phyloP scores from a whole-genome alignment of 2,113 vertebrate species.

The Elephas maximus region DNA sequence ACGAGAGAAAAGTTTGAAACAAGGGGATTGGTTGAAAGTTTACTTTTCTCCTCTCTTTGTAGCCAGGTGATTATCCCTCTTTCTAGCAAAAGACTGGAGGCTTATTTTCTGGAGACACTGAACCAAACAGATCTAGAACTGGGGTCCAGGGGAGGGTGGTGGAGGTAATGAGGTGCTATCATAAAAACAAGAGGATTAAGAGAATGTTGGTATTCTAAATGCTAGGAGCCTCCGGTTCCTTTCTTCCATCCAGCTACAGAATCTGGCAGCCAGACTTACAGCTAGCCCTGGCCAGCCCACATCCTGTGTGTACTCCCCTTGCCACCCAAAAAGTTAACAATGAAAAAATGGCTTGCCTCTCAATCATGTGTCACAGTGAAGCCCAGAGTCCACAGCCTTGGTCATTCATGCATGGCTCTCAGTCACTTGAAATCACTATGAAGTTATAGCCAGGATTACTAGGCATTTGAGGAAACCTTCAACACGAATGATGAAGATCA shows the following conservation, averaged over 20 bases:
- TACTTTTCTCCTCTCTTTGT: constrained; percentile 7
- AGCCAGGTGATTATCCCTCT: not conserved
- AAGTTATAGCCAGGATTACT: not conserved
- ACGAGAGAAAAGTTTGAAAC: constrained; percentile 19
- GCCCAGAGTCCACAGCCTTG: not conserved
- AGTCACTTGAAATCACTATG: not conserved
- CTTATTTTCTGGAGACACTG: not conserved
- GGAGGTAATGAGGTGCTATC: not conserved
- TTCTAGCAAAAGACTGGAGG: not conserved
- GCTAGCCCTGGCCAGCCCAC: not conserved
- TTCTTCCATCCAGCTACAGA: not conserved
- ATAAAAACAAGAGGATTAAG: not conserved
- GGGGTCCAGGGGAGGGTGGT: not conserved
- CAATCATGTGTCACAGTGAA: constrained; percentile 2
- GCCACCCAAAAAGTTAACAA: not conserved
- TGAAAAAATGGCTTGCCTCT: not conserved
- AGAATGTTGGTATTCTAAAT: not conserved
- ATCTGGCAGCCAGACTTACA: not conserved
- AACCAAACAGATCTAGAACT: constrained; percentile 31
- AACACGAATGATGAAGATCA: not conserved
- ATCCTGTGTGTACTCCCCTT: too few species aligned
- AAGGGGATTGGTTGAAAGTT: not conserved
- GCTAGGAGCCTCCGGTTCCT: not conserved
- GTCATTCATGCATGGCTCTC: not conserved
- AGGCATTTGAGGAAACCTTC: not conserved